Percentiles rank a stretch among this genome's conserved stretches.
These are phyloP conservation scores for Mormyrops boulengeri DNA, from an alignment of 2,797 vertebrate species.

Conservation along the genomic window DNA sequence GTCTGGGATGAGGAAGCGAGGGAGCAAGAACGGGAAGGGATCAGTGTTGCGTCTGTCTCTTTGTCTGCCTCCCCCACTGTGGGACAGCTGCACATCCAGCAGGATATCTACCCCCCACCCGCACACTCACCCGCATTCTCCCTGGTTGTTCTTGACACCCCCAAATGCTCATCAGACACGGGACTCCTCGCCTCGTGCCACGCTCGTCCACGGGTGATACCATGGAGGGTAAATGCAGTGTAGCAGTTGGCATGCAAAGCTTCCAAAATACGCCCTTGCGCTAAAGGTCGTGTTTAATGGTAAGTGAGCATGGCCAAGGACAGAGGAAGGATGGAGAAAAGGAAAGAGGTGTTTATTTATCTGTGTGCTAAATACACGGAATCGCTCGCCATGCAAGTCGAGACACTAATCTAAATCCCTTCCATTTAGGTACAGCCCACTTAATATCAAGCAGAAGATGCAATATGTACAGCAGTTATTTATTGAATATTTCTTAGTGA, in stretches of 20 bases:
- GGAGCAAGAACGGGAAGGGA: background rate
- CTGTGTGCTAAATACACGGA: background rate
- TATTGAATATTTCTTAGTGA: background rate
- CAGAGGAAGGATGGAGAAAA: background rate
- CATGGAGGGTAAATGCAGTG: background rate
- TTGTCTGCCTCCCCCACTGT: conserved; percentile 11
- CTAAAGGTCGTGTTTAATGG: background rate
- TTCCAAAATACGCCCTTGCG: background rate
- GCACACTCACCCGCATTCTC: background rate
- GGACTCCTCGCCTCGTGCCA: background rate
- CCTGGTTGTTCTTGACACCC: background rate
- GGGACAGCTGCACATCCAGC: conserved; percentile 12
- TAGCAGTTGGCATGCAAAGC: background rate
- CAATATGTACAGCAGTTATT: background rate
- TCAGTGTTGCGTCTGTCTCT: background rate
- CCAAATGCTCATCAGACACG: background rate
- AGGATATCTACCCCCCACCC: background rate
- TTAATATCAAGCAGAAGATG: background rate
- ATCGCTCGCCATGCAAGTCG: background rate
- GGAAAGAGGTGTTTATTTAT: background rate
- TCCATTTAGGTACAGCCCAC: background rate
- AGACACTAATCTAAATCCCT: background rate
- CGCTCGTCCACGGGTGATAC: background rate
- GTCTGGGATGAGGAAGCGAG: background rate
- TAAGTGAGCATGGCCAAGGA: background rate